A percentile compares a stretch with the other conserved stretches of the same genome.
These are phyloP conservation scores for Morone chrysops DNA, from an alignment of 2,113 vertebrate genomes.

Conservation along the genomic window DNA sequence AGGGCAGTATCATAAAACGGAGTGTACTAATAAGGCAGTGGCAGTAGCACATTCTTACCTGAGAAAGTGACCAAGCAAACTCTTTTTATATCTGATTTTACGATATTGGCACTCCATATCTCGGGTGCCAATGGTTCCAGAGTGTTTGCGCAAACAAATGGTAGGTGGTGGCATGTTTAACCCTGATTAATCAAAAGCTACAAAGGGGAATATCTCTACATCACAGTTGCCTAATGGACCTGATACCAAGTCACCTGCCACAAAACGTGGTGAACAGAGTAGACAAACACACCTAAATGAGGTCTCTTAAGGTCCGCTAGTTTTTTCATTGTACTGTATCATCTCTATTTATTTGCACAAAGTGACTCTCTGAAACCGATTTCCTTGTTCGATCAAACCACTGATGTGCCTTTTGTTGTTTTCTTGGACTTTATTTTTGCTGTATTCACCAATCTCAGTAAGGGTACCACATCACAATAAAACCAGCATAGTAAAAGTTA, in stretches of 20 bases:
- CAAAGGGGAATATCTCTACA: constrained; percentile 28
- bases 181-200: constrained; percentile 29
- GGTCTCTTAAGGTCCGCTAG: no score
- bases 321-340: not conserved
- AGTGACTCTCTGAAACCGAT: not conserved
- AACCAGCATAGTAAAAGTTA: not conserved
- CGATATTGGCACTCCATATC: constrained; percentile 32
- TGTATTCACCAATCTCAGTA: not conserved
- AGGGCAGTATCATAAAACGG: constrained; percentile 1
- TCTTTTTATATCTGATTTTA: not conserved
- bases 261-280: constrained; percentile 2
- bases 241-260: constrained; percentile 37
- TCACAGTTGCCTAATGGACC: not conserved
- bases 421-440: not conserved
- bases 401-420: not conserved
- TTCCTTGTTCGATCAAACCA: not conserved
- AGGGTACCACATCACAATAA: not conserved
- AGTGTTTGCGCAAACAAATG: constrained; percentile 38
- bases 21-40: constrained; percentile 32
- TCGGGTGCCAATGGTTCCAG: not conserved
- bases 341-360: not conserved
- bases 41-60: constrained; percentile 13
- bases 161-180: constrained; percentile 36
- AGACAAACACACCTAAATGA: constrained; percentile 1
- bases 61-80: constrained; percentile 18